Evolutionary conservation across 37 sponge, comb jelly and placozoan species (phyloP), one percentile per base, ranked within the genome.

Genomic region (Oopsacas minuta): DNA sequence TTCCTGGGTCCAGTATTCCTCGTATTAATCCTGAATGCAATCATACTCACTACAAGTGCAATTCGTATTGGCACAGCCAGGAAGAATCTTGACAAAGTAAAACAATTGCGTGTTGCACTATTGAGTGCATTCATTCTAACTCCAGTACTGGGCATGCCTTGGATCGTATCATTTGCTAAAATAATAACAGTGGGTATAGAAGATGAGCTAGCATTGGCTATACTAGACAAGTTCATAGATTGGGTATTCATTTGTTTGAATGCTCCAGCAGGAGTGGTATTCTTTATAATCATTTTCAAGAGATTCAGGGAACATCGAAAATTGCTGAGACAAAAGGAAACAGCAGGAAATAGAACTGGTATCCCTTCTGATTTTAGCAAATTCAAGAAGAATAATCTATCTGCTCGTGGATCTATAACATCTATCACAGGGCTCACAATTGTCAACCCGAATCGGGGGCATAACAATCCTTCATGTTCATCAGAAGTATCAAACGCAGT

Each of bases 201-300:
- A 3, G 28, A 61, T 34, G 1, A 32, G 22, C 22, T 34, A 61
- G 75, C 22, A 20, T 12, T 32, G 20, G 3, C 22, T 25, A 61
- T 61, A 3, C 75, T 61, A 34, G 75, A 61, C 5, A 61, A 10
- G 20, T 61, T 61, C 30, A n/a, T 61, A 32, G 75, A 61, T n/a
- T 61, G 75, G 75, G 75, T 61, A 3, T 61, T 61, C 75, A 61
- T 61, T 61, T 61, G 75, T 12, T 61, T 61, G 22, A 61, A 25
- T 61, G 20, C 75, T 20, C 75, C 75, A 25, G 7, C 75, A 5
- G 75, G 75, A 61, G 75, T 61, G 5, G 28, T 61, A 61, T 61
- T 61, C 75, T 12, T 61, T 3, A 25, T 61, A 25, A 61, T 61
- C 30, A 34, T 61, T 61, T 61, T 61, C 75, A 61, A 61, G 75